Base-by-base conservation (phyloP, 30 jellyfish, hydroid and myxozoan genomes). In the Turritopsis dohrnii region DNA sequence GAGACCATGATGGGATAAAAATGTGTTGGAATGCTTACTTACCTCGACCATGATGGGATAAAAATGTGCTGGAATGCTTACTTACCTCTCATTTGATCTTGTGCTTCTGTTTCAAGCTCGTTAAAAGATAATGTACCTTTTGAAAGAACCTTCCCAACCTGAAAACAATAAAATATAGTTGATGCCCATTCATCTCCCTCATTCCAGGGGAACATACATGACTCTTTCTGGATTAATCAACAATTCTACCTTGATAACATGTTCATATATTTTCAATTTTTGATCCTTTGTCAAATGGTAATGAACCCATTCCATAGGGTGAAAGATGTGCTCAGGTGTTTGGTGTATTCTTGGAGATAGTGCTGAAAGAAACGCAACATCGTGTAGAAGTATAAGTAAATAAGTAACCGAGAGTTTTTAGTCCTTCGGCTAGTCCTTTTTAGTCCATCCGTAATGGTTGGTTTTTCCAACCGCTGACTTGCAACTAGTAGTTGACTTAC, bases 31-130 rank as follows among this genome's bases (percentile, higher is more conserved):
- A 8, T 28, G 18, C 29, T 9, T 76, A 0, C 21, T 79, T 79
- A 26, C 22, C 52, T 18, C 20, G 54, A 1, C 16, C 23, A 0
- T 20, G 41, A 18, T 7, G 0, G 8, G 8, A 26, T 28, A 1
- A 71, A 84, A 18, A 52, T 13, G 20, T 25, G 71, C 5, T 30
- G 1, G 72, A 52, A 28, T 24, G 29, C 9, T 18, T 0, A 3
- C 65, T 53, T 52, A 93, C 96, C 96, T 83, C 75, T 88, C 85
- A 84, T 77, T 80, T 93, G 98, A 24, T 84, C 94, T 30, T 84
- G 88, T 1, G 98, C 84, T 28, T 88, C 96, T 16, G 82, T 84
- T 79, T 82, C 88, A 28, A 93, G 60, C 20, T 93, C 94, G 41
- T 93, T 96, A 69, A 84, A 90, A 20, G 88, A 81, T 1, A 88